phyloP scores from a whole-genome alignment of 2,113 vertebrate genomes.

The Ciconia maguari region DNA sequence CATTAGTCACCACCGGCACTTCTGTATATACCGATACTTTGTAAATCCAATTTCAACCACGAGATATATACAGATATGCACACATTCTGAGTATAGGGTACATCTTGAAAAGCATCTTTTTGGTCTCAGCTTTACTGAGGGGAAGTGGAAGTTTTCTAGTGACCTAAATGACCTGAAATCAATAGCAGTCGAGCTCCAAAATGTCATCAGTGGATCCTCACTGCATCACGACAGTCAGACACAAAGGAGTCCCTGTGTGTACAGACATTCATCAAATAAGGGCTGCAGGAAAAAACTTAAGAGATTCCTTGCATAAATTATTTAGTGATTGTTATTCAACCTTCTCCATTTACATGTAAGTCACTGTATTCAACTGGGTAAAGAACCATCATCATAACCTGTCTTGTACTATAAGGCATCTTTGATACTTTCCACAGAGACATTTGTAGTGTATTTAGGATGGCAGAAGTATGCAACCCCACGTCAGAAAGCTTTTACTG shows the following conservation, averaged over 20 bases:
- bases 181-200: background rate
- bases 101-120: background rate
- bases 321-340: slow-evolving; percentile 6
- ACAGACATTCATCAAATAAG: background rate
- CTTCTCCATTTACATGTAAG: background rate
- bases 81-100: background rate
- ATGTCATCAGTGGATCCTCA: background rate
- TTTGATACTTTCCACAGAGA: slow-evolving; percentile 34
- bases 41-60: background rate
- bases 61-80: background rate
- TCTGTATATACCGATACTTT: background rate
- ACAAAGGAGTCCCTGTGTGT: background rate
- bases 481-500: background rate
- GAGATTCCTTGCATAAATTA: slow-evolving; percentile 17
- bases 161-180: background rate
- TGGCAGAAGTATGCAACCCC: background rate
- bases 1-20: background rate
- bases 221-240: background rate
- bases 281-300: background rate
- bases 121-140: background rate
- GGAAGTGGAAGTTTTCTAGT: background rate
- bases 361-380: background rate
- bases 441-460: background rate
- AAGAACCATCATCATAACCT: background rate
- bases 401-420: background rate